Evolutionary conservation across 2,888 invertebrate genomes (phyloP).

Genomic region (Caenorhabditis drosophilae): DNA sequence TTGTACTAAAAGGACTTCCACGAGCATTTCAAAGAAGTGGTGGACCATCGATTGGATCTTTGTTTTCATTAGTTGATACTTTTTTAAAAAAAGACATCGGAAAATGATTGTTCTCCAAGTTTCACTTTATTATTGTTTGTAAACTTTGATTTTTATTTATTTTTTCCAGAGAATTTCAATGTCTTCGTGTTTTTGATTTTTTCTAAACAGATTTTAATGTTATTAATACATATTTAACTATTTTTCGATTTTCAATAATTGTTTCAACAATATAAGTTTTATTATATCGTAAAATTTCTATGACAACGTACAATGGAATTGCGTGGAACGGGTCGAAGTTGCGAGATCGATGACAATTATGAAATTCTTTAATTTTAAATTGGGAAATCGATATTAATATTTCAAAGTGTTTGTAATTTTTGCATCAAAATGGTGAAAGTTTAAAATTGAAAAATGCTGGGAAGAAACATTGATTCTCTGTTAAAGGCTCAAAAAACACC

Average conservation of each 20-base stretch:
- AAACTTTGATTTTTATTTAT: background rate
- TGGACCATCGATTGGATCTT: conserved; percentile 16
- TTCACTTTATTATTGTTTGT: background rate
- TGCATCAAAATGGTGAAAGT: background rate
- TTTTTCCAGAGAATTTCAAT: background rate
- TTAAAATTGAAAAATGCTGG: background rate
- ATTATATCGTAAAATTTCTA: conserved; percentile 3
- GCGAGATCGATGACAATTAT: background rate
- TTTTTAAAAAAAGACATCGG: conserved; percentile 7
- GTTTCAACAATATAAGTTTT: conserved; percentile 4
- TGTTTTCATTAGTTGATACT: conserved; percentile 11
- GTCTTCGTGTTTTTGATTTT: too few relatives aligned
- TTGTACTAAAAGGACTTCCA: conserved; percentile 48
- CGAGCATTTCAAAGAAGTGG: conserved; percentile 14
- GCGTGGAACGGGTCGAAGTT: background rate
- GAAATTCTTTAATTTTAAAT: too few relatives aligned
- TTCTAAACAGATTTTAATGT: too few relatives aligned
- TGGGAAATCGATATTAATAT: background rate
- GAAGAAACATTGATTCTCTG: background rate
- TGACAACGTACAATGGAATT: conserved; percentile 4
- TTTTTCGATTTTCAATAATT: too few relatives aligned
- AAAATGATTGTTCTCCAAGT: conserved; percentile 1
- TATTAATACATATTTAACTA: too few relatives aligned
- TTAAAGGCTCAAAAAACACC: background rate
- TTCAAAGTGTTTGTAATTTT: too few relatives aligned